phyloP scores from a whole-genome alignment of 2,797 vertebrate species.

The Helicolenus hilgendorfi region DNA sequence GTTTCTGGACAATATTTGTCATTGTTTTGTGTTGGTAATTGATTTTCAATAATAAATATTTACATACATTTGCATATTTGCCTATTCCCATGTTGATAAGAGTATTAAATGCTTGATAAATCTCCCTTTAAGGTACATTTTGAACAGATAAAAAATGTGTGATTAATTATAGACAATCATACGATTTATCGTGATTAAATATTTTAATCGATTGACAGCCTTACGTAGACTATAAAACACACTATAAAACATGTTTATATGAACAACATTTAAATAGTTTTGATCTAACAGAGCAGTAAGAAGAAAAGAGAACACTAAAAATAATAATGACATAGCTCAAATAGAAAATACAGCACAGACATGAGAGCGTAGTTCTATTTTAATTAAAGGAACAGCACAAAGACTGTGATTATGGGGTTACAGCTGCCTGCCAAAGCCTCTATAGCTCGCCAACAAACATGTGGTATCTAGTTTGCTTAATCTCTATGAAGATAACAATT shows the following conservation, averaged over 20 bases:
- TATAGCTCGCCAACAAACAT: neutral
- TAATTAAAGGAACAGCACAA: neutral
- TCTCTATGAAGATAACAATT: neutral
- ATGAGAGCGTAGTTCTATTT: neutral
- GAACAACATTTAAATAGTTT: neutral
- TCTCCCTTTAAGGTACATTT: too few species aligned
- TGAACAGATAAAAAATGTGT: too few species aligned
- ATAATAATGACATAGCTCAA: neutral
- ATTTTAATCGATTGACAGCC: too few species aligned
- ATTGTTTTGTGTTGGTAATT: too few species aligned
- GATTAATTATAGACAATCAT: too few species aligned
- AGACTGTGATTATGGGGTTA: neutral
- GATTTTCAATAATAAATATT: too few species aligned
- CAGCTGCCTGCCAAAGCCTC: neutral
- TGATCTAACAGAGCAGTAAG: neutral
- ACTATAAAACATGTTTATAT: neutral
- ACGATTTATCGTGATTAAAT: too few species aligned
- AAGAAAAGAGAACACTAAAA: neutral
- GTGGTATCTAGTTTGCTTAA: neutral
- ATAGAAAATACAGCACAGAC: neutral
- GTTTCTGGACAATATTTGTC: too few species aligned
- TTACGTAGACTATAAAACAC: too few species aligned
- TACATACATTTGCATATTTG: too few species aligned
- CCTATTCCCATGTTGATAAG: too few species aligned
- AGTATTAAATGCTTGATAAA: too few species aligned